Evolutionary conservation across 1,140 invertebrate species (phyloP).

Genomic region (Elymnias hypermnestra): DNA sequence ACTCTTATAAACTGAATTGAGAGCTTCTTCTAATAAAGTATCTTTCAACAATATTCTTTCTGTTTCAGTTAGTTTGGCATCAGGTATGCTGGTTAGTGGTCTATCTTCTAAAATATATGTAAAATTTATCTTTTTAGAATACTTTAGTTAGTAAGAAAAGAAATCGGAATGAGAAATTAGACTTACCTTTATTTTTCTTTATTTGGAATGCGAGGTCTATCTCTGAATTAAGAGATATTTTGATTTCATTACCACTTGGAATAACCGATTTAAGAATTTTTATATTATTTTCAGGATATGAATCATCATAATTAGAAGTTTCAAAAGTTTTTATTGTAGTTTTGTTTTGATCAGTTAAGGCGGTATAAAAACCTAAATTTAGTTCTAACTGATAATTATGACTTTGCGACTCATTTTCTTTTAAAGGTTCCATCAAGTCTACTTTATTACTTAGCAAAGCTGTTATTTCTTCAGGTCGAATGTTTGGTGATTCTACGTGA

Average conservation of each 20-base stretch:
- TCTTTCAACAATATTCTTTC: neutral
- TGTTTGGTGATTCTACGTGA: too few species aligned
- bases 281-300: conserved; percentile 23
- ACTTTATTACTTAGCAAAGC: neutral
- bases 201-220: conserved; percentile 34
- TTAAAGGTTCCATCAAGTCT: neutral
- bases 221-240: conserved; percentile 35
- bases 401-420: neutral
- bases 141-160: neutral
- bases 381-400: conserved; percentile 3
- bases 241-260: conserved; percentile 31
- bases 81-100: neutral
- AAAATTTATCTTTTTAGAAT: neutral
- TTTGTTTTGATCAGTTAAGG: conserved; percentile 21
- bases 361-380: conserved; percentile 17
- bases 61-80: too few species aligned
- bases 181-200: conserved; percentile 1
- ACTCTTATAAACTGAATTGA: conserved; percentile 36
- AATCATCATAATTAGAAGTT: conserved; percentile 6
- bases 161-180: too few species aligned
- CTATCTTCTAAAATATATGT: neutral
- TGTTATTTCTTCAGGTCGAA: too few species aligned
- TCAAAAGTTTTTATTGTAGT: conserved; percentile 32
- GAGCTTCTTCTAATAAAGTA: conserved; percentile 15
- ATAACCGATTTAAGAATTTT: conserved; percentile 29